Percentiles rank a stretch among this genome's conserved stretches.
These are phyloP conservation scores for Propithecus coquereli DNA, from an alignment of 2,113 vertebrate genomes.

Conservation along the genomic window DNA sequence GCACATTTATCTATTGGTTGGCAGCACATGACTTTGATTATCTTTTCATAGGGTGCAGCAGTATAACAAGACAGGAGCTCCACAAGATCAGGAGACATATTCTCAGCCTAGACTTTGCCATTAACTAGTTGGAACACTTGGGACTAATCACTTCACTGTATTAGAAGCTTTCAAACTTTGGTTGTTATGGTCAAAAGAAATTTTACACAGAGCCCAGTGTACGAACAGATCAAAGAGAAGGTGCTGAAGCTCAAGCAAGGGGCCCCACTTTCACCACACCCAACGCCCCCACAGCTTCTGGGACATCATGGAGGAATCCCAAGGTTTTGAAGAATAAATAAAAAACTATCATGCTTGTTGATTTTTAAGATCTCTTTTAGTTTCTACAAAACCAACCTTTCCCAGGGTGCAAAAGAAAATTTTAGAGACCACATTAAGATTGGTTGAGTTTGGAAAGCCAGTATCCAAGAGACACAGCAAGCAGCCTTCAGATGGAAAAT, in stretches of 20 bases:
- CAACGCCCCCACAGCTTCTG: not conserved
- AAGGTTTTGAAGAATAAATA: conserved; percentile 3
- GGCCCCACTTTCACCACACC: not conserved
- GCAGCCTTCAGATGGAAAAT: not conserved
- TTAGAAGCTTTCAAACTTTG: not conserved
- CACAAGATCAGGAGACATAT: not conserved
- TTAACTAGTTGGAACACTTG: not conserved
- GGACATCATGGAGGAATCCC: not conserved
- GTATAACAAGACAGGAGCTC: not conserved
- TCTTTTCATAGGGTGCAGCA: not conserved
- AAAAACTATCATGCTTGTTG: not conserved
- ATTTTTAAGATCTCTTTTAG: not conserved
- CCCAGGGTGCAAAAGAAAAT: not conserved
- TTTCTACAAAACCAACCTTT: not conserved
- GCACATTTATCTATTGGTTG: not conserved
- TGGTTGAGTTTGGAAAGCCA: not conserved
- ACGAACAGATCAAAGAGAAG: not conserved
- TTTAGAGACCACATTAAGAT: not conserved
- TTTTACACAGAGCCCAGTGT: not conserved
- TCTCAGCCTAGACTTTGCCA: not conserved
- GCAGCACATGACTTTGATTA: not conserved
- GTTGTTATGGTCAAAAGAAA: not conserved
- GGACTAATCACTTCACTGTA: not conserved
- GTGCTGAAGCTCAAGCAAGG: not conserved
- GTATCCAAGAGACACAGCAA: not conserved